Base-by-base conservation (phyloP, 2,888 invertebrate species). In the Loripinus fragilis region DNA sequence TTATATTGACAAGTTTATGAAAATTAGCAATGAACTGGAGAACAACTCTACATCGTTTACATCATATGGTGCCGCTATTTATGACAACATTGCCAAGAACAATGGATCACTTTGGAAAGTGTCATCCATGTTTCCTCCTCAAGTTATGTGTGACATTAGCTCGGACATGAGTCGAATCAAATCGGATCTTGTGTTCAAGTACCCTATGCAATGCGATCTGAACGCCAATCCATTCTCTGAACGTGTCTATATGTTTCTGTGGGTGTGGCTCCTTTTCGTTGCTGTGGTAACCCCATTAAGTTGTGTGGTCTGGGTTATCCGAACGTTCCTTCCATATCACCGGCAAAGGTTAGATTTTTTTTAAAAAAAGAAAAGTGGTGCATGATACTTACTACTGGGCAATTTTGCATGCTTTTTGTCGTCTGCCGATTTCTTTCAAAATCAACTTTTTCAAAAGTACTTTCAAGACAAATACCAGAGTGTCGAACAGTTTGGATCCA, bases 181-280 rank as follows among this genome's bases (percentile, higher is more conserved):
- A 15, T n/a, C n/a, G n/a, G n/a, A n/a, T n/a, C n/a, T n/a, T 72
- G 71, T 35, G 68, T 75, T 42, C 76, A 78, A 2, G 52, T 80
- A 65, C 17, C 20, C 48, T 0, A 20, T 82, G 2, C 76, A 78
- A 41, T 85, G 85, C 68, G 33, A 74, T 10, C 65, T 85, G 20
- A 69, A 78, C 0, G 60, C 60, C 23, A 82, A 82, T 42, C 50
- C 52, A 42, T 80, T 77, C 50, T 76, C 74, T 28, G 82, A 85
- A 67, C 52, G 41, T 35, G 70, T 67, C 5, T 82, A 74, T 52
- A 72, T 76, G 70, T 76, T 85, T 35, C 25, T 85, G 7, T 85
- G 85, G 85, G 71, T 85, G 25, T 85, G 85, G 85, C 68, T 85
- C 5, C 38, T 82, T 8, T 45, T 80, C 7, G 80, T 85, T 50